Conservation (phyloP, 2,113 vertebrate species). For the Calypte anna region DNA sequence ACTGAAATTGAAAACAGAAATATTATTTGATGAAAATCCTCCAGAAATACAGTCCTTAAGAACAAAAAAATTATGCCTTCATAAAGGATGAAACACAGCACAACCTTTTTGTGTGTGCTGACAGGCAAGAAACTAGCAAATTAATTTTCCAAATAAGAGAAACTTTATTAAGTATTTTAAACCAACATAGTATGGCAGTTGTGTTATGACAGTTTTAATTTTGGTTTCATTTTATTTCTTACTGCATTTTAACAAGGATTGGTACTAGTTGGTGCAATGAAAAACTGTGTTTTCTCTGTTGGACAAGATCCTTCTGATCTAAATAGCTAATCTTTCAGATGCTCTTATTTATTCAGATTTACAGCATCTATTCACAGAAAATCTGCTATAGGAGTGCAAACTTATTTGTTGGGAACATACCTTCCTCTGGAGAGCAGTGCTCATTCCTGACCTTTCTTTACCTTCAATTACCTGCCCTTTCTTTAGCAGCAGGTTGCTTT, state of each 20-base stretch:
- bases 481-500: not conserved
- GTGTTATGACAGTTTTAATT: not conserved
- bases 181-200: not conserved
- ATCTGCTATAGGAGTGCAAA: not conserved
- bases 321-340: not conserved
- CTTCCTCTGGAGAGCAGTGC: not conserved
- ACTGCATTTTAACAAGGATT: not conserved
- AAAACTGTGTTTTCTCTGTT: not conserved
- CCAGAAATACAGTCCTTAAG: not conserved
- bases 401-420: not conserved
- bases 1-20: not conserved
- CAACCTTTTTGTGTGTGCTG: not conserved
- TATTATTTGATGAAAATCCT: not conserved
- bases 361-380: not conserved
- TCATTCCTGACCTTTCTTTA: not conserved
- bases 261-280: not conserved
- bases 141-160: not conserved
- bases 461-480: not conserved
- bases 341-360: not conserved
- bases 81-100: not conserved
- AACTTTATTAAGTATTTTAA: not conserved
- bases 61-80: not conserved
- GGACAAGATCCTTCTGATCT: not conserved
- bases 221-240: not conserved
- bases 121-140: not conserved